These are phyloP conservation scores for Phalera bucephala DNA, from an alignment of 2,888 invertebrate species.

Conservation along the genomic window DNA sequence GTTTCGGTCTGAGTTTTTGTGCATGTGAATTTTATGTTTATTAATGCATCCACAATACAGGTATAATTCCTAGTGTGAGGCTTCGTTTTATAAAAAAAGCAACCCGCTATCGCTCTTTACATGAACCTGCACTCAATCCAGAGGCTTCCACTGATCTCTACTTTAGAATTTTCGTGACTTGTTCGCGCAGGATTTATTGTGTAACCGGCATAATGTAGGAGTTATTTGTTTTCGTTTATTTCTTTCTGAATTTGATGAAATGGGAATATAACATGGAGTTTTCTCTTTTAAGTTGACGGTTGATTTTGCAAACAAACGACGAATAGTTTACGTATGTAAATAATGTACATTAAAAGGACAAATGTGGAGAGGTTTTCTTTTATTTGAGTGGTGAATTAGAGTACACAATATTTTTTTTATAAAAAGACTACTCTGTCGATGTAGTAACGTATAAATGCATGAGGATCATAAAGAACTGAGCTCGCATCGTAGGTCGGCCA, in stretches of 20 bases:
- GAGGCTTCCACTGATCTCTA: constrained; percentile 34
- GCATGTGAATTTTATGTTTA: no score
- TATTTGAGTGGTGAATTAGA: no score
- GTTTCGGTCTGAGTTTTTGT: no score
- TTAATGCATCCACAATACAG: no score
- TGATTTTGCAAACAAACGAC: neutral
- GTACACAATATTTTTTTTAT: no score
- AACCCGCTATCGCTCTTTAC: constrained; percentile 10
- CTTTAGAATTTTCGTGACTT: constrained; percentile 38
- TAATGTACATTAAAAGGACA: neutral
- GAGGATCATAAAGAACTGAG: no score
- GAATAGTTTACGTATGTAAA: neutral
- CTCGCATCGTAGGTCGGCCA: no score
- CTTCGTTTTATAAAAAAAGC: no score
- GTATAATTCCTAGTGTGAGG: no score
- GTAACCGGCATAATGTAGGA: constrained; percentile 33
- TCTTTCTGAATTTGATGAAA: constrained; percentile 29
- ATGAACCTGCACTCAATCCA: constrained; percentile 7
- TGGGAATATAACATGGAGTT: constrained; percentile 18
- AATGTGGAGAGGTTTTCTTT: neutral
- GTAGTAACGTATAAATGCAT: no score
- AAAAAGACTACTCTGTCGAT: no score
- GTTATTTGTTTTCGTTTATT: constrained; percentile 27
- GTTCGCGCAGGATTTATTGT: constrained; percentile 37
- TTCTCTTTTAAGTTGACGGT: constrained; percentile 1